Percentiles rank a stretch among this genome's conserved stretches.
phyloP scores from a whole-genome alignment of 1,140 invertebrate species.

The Drosophila pallidifrons region DNA sequence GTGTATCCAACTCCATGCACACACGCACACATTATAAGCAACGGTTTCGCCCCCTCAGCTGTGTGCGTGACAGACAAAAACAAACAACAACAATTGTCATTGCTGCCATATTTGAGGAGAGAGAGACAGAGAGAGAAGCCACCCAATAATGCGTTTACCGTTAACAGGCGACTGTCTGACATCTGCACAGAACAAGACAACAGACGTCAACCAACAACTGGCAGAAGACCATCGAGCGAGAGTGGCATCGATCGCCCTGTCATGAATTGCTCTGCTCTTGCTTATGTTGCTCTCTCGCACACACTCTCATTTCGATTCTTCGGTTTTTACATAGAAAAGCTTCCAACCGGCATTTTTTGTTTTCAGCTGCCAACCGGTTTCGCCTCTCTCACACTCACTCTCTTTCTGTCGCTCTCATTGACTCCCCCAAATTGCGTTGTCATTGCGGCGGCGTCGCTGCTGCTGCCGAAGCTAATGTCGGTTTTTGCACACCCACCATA shows the following conservation, averaged over 20 bases:
- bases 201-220: slow-evolving; percentile 48
- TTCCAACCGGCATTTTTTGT: slow-evolving; percentile 73
- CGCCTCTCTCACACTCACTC: slow-evolving; percentile 17
- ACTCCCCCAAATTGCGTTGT: slow-evolving; percentile 74
- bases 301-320: slow-evolving; percentile 1
- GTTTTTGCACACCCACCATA: slow-evolving; percentile 74
- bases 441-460: slow-evolving; percentile 40
- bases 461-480: slow-evolving; percentile 24
- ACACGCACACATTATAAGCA: slow-evolving; percentile 24
- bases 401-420: slow-evolving; percentile 46
- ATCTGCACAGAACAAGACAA: slow-evolving; percentile 37
- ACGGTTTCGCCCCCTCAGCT: slow-evolving; percentile 31
- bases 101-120: slow-evolving; percentile 31
- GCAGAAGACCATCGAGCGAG: slow-evolving; percentile 12
- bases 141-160: slow-evolving; percentile 59
- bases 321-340: slow-evolving; percentile 45
- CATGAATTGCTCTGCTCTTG: slow-evolving; percentile 5
- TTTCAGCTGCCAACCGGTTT: slow-evolving; percentile 79
- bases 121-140: slow-evolving; percentile 27
- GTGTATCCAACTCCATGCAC: slow-evolving; percentile 17
- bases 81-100: slow-evolving; percentile 34
- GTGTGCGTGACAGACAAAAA: slow-evolving; percentile 27
- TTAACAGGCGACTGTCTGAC: slow-evolving; percentile 48
- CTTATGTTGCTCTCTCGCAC: slow-evolving; percentile 19
- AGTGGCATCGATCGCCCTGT: slow-evolving; percentile 28